Conservation (phyloP, 1,140 invertebrate species). For the Anthonomus grandis region DNA sequence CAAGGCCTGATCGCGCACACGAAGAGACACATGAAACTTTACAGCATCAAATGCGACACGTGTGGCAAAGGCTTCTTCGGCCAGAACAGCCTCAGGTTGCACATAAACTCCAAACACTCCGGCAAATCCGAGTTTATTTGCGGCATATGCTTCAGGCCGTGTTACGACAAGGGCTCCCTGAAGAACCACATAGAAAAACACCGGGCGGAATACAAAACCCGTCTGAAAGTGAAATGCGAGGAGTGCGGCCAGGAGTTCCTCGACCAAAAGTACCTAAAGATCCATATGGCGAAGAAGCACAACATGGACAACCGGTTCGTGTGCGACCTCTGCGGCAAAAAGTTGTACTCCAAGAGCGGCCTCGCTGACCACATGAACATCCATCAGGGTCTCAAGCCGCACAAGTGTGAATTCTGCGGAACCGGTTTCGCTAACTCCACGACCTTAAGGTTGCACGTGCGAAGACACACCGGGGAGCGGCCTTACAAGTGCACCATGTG, state of each 20-base stretch:
- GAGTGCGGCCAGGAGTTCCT: constrained; percentile 58
- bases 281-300: constrained; percentile 49
- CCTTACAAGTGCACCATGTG: constrained; percentile 64
- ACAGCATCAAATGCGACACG: constrained; percentile 29
- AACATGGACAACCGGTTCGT: constrained; percentile 37
- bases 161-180: constrained; percentile 35
- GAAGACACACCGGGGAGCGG: constrained; percentile 60
- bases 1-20: constrained; percentile 64
- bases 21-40: constrained; percentile 57
- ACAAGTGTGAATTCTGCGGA: constrained; percentile 64
- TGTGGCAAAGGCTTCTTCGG: constrained; percentile 38
- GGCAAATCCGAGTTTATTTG: constrained; percentile 38
- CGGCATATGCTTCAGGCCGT: constrained; percentile 34
- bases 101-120: constrained; percentile 33
- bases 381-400: constrained; percentile 68
- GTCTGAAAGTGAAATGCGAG: constrained; percentile 53
- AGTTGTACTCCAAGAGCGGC: constrained; percentile 63
- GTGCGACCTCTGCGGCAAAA: constrained; percentile 66
- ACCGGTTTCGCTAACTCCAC: constrained; percentile 62
- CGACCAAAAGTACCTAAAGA: constrained; percentile 48
- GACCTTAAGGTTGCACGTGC: constrained; percentile 57
- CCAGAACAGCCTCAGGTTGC: constrained; percentile 21
- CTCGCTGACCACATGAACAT: constrained; percentile 65
- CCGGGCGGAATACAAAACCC: constrained; percentile 50
- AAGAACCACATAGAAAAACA: constrained; percentile 38